A percentile compares a stretch with the other conserved stretches of the same genome.
Evolutionary conservation across 2,797 vertebrate genomes (phyloP).

Genomic region (Sparidentex hasta): DNA sequence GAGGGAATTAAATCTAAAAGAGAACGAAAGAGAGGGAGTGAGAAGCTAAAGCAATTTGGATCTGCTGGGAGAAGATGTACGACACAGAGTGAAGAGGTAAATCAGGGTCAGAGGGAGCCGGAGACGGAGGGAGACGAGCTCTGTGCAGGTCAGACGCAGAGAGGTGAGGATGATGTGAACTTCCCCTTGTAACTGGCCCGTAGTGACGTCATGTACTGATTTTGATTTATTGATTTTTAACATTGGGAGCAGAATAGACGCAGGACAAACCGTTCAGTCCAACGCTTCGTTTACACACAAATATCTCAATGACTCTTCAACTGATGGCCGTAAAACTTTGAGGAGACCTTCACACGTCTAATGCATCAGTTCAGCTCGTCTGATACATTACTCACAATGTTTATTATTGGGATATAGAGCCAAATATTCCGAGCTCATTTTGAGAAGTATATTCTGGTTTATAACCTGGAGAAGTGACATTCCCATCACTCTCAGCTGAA

Average conservation of each 20-base stretch:
- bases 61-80: conserved; percentile 66
- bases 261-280: background rate
- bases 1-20: background rate
- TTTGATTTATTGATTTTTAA: background rate
- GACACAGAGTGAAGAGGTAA: conserved; percentile 61
- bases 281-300: background rate
- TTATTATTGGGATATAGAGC: too few relatives aligned
- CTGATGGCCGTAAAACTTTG: background rate
- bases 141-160: conserved; percentile 36
- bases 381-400: too few relatives aligned
- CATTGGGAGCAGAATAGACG: too few relatives aligned
- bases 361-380: too few relatives aligned
- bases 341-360: too few relatives aligned
- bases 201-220: background rate
- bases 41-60: conserved; percentile 68
- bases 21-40: conserved; percentile 14
- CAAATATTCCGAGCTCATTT: too few relatives aligned
- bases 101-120: conserved; percentile 58
- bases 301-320: background rate
- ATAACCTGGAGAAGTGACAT: too few relatives aligned
- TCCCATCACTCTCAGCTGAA: too few relatives aligned
- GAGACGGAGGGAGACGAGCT: conserved; percentile 47
- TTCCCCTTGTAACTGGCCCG: conserved; percentile 5
- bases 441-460: too few relatives aligned
- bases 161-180: conserved; percentile 28